Conservation (phyloP, 2,797 vertebrate genomes). For the Martes flavigula region DNA sequence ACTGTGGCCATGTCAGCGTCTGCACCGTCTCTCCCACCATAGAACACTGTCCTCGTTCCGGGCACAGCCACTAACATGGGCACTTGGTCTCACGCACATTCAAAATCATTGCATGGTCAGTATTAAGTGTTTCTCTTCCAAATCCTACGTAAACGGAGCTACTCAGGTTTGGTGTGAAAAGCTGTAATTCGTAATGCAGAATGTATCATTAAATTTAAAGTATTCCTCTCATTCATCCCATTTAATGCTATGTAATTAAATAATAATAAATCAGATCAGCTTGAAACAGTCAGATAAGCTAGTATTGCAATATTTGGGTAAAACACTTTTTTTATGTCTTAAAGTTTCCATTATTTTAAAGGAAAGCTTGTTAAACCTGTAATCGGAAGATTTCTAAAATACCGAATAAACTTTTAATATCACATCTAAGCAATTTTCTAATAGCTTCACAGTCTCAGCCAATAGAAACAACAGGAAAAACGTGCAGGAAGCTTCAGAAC, state of each 20-base stretch:
- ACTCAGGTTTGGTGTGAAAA: not conserved
- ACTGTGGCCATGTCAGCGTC: fast-evolving
- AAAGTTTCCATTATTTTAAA: slow-evolving; percentile 4
- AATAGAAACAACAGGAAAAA: slow-evolving; percentile 70
- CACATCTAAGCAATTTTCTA: slow-evolving; percentile 62
- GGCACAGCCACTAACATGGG: not conserved
- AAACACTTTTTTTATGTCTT: not conserved
- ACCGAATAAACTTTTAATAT: slow-evolving; percentile 46
- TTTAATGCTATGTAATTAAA: not conserved
- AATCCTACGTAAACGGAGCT: not conserved
- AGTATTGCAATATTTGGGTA: not conserved
- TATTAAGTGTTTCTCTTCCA: not conserved
- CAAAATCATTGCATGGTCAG: not conserved
- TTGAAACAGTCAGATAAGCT: slow-evolving; percentile 31
- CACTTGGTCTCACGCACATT: not conserved
- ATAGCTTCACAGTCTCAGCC: slow-evolving; percentile 77
- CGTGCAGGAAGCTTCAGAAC: slow-evolving; percentile 79
- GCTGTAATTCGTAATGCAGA: not conserved
- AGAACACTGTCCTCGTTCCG: not conserved
- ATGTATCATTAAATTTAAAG: not conserved
- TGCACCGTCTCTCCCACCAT: not conserved
- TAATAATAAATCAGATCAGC: not conserved
- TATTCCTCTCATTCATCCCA: not conserved
- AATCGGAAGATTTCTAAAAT: slow-evolving; percentile 26
- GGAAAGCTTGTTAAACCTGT: not conserved